These are phyloP conservation scores for Caenorhabditis uteleia DNA, from an alignment of 2,888 invertebrate species.

Conservation along the genomic window DNA sequence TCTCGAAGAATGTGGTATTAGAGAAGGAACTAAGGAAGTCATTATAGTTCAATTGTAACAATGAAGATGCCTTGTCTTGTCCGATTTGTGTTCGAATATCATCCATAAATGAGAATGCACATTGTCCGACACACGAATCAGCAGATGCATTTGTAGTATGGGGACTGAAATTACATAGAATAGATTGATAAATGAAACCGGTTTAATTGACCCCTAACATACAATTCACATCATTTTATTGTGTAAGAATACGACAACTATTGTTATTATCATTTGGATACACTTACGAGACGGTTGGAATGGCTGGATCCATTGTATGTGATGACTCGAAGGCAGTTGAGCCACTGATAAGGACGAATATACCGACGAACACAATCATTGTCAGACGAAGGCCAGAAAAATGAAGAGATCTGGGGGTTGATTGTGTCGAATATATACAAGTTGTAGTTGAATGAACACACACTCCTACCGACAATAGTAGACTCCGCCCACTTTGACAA, in stretches of 20 bases:
- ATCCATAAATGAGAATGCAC: slow-evolving; percentile 64
- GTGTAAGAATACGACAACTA: no score
- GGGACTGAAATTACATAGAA: slow-evolving; percentile 42
- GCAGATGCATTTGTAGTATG: slow-evolving; percentile 49
- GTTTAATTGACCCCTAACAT: no score
- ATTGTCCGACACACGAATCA: slow-evolving; percentile 67
- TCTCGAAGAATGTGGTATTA: slow-evolving; percentile 64
- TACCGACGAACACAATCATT: background rate
- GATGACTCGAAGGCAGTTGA: slow-evolving; percentile 9
- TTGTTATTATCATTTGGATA: background rate
- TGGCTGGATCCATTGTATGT: slow-evolving; percentile 55
- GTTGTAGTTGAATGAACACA: slow-evolving; percentile 9
- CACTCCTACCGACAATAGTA: slow-evolving; percentile 12
- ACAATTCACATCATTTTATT: no score
- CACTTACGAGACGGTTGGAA: slow-evolving; percentile 58
- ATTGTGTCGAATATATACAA: no score
- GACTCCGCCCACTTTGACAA: slow-evolving; percentile 4
- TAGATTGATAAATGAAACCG: no score
- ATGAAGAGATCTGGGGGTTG: no score
- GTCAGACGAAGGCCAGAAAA: background rate
- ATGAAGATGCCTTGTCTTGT: slow-evolving; percentile 48
- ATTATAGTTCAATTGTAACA: slow-evolving; percentile 61
- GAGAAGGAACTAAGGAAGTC: slow-evolving; percentile 65
- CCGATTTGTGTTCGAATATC: slow-evolving; percentile 58
- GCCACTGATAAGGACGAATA: slow-evolving; percentile 1